These are phyloP conservation scores for Melanotaenia parkinsoni DNA, from an alignment of 2,797 vertebrate species.

Conservation along the genomic window DNA sequence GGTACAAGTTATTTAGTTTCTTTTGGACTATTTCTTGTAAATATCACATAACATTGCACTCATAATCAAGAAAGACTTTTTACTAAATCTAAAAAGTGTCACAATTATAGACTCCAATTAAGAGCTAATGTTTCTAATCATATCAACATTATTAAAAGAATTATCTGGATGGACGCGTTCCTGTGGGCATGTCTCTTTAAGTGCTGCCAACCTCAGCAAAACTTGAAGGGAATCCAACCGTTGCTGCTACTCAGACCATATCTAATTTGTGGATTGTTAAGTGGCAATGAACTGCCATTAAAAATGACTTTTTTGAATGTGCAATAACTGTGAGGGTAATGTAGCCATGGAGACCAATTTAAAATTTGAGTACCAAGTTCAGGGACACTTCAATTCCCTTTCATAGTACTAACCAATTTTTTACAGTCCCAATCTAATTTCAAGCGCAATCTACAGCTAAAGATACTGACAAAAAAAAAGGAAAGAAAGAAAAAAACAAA, in stretches of 20 bases:
- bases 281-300: slow-evolving; percentile 39
- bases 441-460: background rate
- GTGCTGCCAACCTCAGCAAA: slow-evolving; percentile 27
- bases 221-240: slow-evolving; percentile 22
- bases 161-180: slow-evolving; percentile 17
- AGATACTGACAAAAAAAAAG: background rate
- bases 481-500: background rate
- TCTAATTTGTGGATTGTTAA: slow-evolving; percentile 51
- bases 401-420: slow-evolving; percentile 14
- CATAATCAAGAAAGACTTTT: background rate
- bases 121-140: slow-evolving; percentile 12
- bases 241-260: slow-evolving; percentile 39
- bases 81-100: background rate
- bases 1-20: background rate
- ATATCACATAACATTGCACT: background rate
- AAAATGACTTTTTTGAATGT: slow-evolving; percentile 42
- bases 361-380: slow-evolving; percentile 8
- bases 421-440: background rate
- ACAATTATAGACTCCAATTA: slow-evolving; percentile 16
- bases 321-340: slow-evolving; percentile 40
- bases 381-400: slow-evolving; percentile 25
- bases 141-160: slow-evolving; percentile 25
- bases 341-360: slow-evolving; percentile 31
- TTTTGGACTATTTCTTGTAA: background rate
- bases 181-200: slow-evolving; percentile 27